These are phyloP conservation scores for Heliconius cydno DNA, from an alignment of 2,888 invertebrate genomes.

Conservation along the genomic window DNA sequence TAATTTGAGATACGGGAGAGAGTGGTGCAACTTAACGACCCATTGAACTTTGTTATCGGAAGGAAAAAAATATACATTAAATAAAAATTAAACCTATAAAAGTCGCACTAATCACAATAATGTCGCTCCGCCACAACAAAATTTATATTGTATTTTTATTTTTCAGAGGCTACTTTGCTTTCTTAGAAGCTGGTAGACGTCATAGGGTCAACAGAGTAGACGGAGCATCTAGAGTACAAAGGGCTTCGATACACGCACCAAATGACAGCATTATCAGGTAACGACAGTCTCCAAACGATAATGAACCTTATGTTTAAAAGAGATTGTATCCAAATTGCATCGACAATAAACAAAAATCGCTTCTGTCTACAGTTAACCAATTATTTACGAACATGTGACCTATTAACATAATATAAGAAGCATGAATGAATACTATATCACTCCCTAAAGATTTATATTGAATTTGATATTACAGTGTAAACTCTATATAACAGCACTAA, in stretches of 20 bases:
- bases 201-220: constrained; percentile 86
- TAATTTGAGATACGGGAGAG: too few species aligned
- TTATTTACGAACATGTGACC: constrained; percentile 41
- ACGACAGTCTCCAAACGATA: constrained; percentile 40
- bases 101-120: too few species aligned
- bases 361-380: constrained; percentile 48
- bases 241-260: constrained; percentile 85
- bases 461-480: constrained; percentile 25
- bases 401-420: constrained; percentile 42
- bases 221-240: constrained; percentile 81
- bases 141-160: constrained; percentile 12
- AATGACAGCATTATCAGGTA: constrained; percentile 89
- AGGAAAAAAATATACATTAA: too few species aligned
- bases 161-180: constrained; percentile 92
- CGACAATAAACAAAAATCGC: constrained; percentile 44
- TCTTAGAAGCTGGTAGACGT: constrained; percentile 90
- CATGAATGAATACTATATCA: constrained; percentile 37
- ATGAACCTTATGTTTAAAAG: constrained; percentile 49
- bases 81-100: too few species aligned
- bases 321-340: constrained; percentile 33
- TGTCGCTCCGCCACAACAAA: too few species aligned
- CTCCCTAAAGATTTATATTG: constrained; percentile 20
- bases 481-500: neutral
- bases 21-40: too few species aligned
- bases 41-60: too few species aligned